Conservation (phyloP, 2,888 invertebrate genomes). For the Diarsia rubi region DNA sequence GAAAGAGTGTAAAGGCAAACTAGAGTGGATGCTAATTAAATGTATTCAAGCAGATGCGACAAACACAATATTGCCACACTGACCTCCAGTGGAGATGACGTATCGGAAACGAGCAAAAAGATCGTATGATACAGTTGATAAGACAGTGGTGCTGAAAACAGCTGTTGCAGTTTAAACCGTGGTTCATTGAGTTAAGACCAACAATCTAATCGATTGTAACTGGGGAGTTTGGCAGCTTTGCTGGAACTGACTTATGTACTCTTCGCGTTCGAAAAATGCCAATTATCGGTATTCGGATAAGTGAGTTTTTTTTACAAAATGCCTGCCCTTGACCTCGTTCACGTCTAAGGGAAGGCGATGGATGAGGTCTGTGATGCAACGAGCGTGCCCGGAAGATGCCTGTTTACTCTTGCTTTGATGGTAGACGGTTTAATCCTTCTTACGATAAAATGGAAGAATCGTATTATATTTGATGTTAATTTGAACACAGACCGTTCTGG, state of each 20-base stretch:
- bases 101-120: conserved; percentile 28
- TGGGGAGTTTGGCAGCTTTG: background rate
- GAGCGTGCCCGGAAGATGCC: too few species aligned
- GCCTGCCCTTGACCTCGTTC: too few species aligned
- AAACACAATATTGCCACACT: conserved; percentile 38
- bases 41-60: conserved; percentile 21
- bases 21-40: conserved; percentile 1
- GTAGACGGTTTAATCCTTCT: background rate
- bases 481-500: background rate
- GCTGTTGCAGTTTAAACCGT: background rate
- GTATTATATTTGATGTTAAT: background rate
- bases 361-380: too few species aligned
- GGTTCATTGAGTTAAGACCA: background rate
- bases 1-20: background rate
- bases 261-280: too few species aligned
- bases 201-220: background rate
- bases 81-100: conserved; percentile 17
- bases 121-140: conserved; percentile 23
- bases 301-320: too few species aligned
- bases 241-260: too few species aligned
- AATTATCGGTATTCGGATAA: too few species aligned
- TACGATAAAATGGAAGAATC: background rate
- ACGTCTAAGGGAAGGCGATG: too few species aligned
- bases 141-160: background rate
- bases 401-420: background rate